Evolutionary conservation across 2,797 vertebrate species (phyloP).

Genomic region (Champsocephalus gunnari): DNA sequence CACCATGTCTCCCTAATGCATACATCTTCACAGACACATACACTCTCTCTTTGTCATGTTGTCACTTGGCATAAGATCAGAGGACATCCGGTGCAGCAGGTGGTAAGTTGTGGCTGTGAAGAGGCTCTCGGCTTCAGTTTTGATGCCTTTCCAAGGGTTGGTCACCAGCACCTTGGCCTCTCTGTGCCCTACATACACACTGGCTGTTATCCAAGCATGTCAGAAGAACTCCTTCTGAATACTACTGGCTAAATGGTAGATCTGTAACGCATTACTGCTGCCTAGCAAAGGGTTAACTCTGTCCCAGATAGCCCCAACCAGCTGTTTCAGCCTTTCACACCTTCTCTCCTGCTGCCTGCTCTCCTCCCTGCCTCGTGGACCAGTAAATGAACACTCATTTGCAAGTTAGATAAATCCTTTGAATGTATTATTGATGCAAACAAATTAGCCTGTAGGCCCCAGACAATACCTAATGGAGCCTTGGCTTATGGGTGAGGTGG

Average conservation of each 20-base stretch:
- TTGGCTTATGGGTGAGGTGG: constrained; percentile 82
- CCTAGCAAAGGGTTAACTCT: constrained; percentile 72
- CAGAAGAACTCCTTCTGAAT: constrained; percentile 43
- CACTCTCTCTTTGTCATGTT: constrained; percentile 73
- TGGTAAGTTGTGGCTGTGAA: constrained; percentile 63
- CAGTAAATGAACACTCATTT: constrained; percentile 88
- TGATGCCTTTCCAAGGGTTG: constrained; percentile 76
- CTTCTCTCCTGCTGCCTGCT: constrained; percentile 72
- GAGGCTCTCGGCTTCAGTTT: constrained; percentile 54
- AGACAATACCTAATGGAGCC: constrained; percentile 89
- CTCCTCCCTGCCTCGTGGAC: constrained; percentile 83
- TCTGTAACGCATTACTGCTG: constrained; percentile 34
- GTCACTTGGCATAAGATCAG: constrained; percentile 77
- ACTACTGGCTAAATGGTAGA: constrained; percentile 39
- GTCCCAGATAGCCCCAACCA: constrained; percentile 74
- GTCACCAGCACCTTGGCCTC: constrained; percentile 56
- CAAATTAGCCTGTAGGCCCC: constrained; percentile 86
- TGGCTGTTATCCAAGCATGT: constrained; percentile 58
- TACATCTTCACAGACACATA: constrained; percentile 5
- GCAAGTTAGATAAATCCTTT: constrained; percentile 91
- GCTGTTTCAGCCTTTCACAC: constrained; percentile 78
- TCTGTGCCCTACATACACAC: constrained; percentile 61
- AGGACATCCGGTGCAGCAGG: constrained; percentile 63
- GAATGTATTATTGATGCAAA: constrained; percentile 90
- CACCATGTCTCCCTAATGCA: constrained; percentile 43